A percentile compares a stretch with the other conserved stretches of the same genome.
These are phyloP conservation scores for Lysiphlebus fabarum DNA, from an alignment of 1,140 invertebrate genomes.

Conservation along the genomic window DNA sequence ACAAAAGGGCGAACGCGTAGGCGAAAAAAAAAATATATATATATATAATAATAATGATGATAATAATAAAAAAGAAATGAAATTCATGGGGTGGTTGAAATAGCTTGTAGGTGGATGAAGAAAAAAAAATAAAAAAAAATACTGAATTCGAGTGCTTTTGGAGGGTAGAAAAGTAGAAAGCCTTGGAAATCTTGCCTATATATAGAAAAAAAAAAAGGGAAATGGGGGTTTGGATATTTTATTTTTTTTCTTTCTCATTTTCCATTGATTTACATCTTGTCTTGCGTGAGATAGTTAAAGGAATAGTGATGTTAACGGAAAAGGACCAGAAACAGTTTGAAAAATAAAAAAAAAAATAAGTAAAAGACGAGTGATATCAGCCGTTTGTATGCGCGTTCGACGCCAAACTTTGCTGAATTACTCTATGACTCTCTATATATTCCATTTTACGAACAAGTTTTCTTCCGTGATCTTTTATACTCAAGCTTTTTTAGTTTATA, in stretches of 20 bases:
- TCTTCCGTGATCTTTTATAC: slow-evolving; percentile 25
- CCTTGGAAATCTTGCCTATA: slow-evolving; percentile 18
- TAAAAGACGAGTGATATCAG: slow-evolving; percentile 41
- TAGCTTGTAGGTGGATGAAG: slow-evolving; percentile 1
- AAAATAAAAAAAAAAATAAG: slow-evolving; percentile 25
- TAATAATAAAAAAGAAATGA: slow-evolving; percentile 1
- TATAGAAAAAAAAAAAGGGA: slow-evolving; percentile 30
- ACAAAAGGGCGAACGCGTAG: slow-evolving; percentile 13
- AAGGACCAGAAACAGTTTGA: slow-evolving; percentile 19
- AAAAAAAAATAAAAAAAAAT: slow-evolving; percentile 16
- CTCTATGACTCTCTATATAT: slow-evolving; percentile 48
- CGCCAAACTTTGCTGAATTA: slow-evolving; percentile 54
- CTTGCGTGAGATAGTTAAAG: slow-evolving; percentile 27
- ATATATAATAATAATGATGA: neutral
- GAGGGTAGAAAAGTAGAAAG: slow-evolving; percentile 30
- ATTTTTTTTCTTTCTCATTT: slow-evolving; percentile 32
- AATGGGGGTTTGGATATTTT: slow-evolving; percentile 36
- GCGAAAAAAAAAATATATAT: neutral
- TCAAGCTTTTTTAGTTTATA: slow-evolving; percentile 26
- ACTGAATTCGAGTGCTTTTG: slow-evolving; percentile 10
- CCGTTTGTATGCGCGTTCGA: slow-evolving; percentile 53
- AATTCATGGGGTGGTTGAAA: neutral
- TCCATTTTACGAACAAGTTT: slow-evolving; percentile 26
- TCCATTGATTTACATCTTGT: slow-evolving; percentile 54
- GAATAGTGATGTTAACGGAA: slow-evolving; percentile 3